Base-by-base conservation (phyloP, 2,113 vertebrate species). In the Sceloporus tristichus region DNA sequence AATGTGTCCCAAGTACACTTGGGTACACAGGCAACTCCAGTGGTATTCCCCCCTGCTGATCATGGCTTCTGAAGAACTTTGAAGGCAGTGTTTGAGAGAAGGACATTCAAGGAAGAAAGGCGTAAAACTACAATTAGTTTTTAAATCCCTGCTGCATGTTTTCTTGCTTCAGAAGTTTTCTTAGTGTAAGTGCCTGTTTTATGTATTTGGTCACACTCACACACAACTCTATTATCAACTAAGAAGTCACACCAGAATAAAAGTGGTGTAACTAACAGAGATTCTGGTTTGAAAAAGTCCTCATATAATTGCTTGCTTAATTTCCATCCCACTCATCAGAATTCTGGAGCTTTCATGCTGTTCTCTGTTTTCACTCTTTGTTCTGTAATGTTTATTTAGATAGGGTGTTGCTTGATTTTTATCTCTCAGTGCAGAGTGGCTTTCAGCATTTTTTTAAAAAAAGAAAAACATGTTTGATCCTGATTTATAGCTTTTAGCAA, bases 391-490 rank as follows among this genome's bases (percentile, higher is more conserved):
- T 87, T 66, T 78, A 4, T 70, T n/a, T 14, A 0, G 77, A 65
- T 86, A 9, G 65, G 23, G 2, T 87, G 88, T 84, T 88, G 34
- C 80, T 53, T 91, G 38, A 8, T 85, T 90, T 90, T 90, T 40
- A 66, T 91, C 70, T 89, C 90, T 11, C 48, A 19, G 0, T 82
- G 42, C 8, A 53, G 8, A 42, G 0, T 83, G 73, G 76, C 88
- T 84, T 56, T 54, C 27, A 38, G 0, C 70, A 53, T 29, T n/a
- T 79, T 56, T 56, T 56, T 16, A 0, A 86, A 77, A 71, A 71
- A 29, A 23, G 68, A 71, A 71, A 71, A 71, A 29, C 25, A 34
- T 83, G 82, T 86, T 89, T 87, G 84, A 82, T 88, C 62, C 23
- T 82, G 83, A 59, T 86, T 42, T 56, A 48, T 54, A 48, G 16